Evolutionary conservation across 1,140 invertebrate species (phyloP).

Genomic region (Drosophila chauvacae): DNA sequence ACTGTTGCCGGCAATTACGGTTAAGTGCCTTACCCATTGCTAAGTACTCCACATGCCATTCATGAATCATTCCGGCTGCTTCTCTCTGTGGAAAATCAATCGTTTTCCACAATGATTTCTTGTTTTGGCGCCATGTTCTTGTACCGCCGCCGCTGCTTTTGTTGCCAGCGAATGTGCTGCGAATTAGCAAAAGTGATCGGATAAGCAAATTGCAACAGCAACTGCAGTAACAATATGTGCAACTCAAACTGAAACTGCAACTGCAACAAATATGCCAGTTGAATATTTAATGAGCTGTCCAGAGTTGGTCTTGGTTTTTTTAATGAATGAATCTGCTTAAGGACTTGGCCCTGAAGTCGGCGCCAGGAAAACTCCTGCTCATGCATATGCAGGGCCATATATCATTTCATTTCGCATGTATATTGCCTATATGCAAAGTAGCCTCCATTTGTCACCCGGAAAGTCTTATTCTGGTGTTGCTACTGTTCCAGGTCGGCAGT

Average conservation of each 20-base stretch:
- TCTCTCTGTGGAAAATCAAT: slow-evolving; percentile 47
- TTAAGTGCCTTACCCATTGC: slow-evolving; percentile 31
- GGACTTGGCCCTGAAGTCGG: slow-evolving; percentile 51
- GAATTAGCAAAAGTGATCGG: slow-evolving; percentile 81
- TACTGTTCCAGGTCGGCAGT: slow-evolving; percentile 10
- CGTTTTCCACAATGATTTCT: slow-evolving; percentile 55
- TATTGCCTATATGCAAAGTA: slow-evolving; percentile 53
- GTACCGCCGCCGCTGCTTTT: slow-evolving; percentile 38
- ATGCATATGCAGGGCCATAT: slow-evolving; percentile 72
- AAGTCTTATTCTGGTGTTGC: background rate
- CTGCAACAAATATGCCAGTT: slow-evolving; percentile 50
- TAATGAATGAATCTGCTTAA: slow-evolving; percentile 67
- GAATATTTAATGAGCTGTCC: slow-evolving; percentile 64
- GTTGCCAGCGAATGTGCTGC: slow-evolving; percentile 74
- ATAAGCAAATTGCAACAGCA: slow-evolving; percentile 62
- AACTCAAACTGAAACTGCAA: slow-evolving; percentile 11
- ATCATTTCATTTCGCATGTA: slow-evolving; percentile 63
- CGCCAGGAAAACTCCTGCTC: slow-evolving; percentile 54
- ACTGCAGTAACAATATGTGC: slow-evolving; percentile 28
- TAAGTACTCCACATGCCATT: slow-evolving; percentile 45
- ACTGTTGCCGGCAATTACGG: slow-evolving; percentile 29
- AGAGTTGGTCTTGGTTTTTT: slow-evolving; percentile 43
- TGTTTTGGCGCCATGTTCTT: slow-evolving; percentile 61
- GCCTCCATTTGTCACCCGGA: slow-evolving; percentile 54
- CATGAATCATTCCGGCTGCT: slow-evolving; percentile 51